phyloP scores from a whole-genome alignment of 2,113 vertebrate genomes.

The Notechis scutatus region DNA sequence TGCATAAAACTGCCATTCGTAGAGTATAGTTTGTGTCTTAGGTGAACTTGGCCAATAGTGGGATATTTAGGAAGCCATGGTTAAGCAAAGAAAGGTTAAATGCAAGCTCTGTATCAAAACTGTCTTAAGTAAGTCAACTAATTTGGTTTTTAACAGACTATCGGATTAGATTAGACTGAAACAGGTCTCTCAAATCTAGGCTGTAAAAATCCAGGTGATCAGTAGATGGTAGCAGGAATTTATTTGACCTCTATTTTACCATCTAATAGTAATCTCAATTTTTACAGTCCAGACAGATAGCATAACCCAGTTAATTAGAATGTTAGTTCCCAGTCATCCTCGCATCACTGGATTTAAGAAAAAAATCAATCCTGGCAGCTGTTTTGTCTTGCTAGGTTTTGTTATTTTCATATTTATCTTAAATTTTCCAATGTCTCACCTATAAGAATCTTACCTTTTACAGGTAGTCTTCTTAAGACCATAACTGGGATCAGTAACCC shows the following conservation, averaged over 20 bases:
- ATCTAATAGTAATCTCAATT: not conserved
- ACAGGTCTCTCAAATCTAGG: not conserved
- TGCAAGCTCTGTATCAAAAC: not conserved
- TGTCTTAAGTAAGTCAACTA: not conserved
- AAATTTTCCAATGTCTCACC: not conserved
- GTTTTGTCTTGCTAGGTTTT: not conserved
- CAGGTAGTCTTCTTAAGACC: too few relatives aligned
- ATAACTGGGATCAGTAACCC: not conserved
- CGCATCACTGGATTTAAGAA: not conserved
- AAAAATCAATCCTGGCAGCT: not conserved
- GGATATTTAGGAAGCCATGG: not conserved
- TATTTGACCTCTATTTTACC: not conserved
- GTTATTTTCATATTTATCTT: not conserved
- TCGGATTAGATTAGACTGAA: not conserved
- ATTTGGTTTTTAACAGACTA: not conserved
- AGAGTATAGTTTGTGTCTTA: not conserved
- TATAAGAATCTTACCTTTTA: not conserved
- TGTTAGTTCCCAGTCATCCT: not conserved
- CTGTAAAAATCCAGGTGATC: not conserved
- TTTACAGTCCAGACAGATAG: not conserved
- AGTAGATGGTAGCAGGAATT: not conserved
- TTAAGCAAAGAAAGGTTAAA: not conserved
- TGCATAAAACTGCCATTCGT: not conserved
- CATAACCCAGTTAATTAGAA: not conserved
- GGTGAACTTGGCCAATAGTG: not conserved